Evolutionary conservation across 30 jellyfish, hydroid and myxozoan genomes (phyloP), one percentile per base, ranked within the genome.

Genomic region (Turritopsis dohrnii): DNA sequence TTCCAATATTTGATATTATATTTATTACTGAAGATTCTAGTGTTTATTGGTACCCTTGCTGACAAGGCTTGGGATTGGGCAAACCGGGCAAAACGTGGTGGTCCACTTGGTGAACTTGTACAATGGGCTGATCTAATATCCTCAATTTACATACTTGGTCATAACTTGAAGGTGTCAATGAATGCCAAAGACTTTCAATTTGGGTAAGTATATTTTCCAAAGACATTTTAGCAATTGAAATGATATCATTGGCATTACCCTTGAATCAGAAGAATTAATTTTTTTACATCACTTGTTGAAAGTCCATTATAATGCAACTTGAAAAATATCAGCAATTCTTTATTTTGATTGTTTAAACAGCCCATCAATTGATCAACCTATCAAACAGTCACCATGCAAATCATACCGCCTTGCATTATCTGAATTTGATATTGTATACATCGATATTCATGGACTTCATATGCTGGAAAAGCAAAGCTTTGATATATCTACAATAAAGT

Each of bases 91-190:
- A 71, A 71, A 27, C 31, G 71, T 69, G 95, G 95, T 53, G 95
- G 95, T 24, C 95, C 95, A 7, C 83, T 87, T 19, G 95, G 95
- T 21, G 95, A 87, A 54, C 74, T 87, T 19, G 96, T 87, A 22
- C 95, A 87, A 52, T 87, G 95, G 95, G 72, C 88, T 28, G 95
- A 87, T 52, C 60, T 84, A 17, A 87, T 87, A 26, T 60, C 96
- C 13, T 85, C 94, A 16, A 18, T 87, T 16, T 87, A 82, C 84
- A 0, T 87, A 16, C 90, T 87, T 27, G 95, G 95, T 23, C 90
- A 87, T 53, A 65, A 84, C 20, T 52, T 87, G n/a, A 21, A 23
- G 24, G 90, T 69, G 9, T 23, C 77, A 19, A 69, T 21, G 77
- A 19, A 27, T 69, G 30, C 77, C 9, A 69, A 69, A 27, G 77